Conservation (phyloP, 2,888 invertebrate species). For the Eupithecia abbreviata region DNA sequence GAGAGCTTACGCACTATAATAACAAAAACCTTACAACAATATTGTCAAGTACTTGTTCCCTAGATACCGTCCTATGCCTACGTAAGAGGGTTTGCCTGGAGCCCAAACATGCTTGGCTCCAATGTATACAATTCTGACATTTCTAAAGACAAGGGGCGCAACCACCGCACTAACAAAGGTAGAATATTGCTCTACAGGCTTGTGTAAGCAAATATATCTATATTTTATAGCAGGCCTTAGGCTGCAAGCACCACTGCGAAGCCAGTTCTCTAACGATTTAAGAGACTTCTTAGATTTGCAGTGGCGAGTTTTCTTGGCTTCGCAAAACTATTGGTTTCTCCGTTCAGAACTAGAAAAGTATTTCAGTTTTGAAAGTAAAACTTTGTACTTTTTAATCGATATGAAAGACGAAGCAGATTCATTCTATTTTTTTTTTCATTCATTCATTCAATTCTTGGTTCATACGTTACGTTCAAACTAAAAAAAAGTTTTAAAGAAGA, state of each 20-base stretch:
- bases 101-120: conserved; percentile 30
- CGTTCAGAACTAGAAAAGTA: background rate
- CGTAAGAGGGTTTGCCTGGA: conserved; percentile 20
- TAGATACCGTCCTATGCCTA: conserved; percentile 20
- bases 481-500: no score
- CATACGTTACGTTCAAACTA: no score
- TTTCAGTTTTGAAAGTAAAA: background rate
- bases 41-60: conserved; percentile 8
- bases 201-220: conserved; percentile 49
- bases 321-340: background rate
- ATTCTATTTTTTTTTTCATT: no score
- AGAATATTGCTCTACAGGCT: conserved; percentile 45
- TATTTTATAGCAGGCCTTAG: conserved; percentile 50
- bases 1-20: no score
- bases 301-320: background rate
- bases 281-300: background rate
- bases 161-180: conserved; percentile 39
- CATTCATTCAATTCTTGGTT: no score
- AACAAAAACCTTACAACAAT: background rate
- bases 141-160: conserved; percentile 39
- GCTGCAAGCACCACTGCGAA: conserved; percentile 29
- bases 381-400: background rate
- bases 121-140: conserved; percentile 39
- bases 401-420: background rate
- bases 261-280: background rate